Evolutionary conservation across 2,113 vertebrate species (phyloP), one percentile per base, ranked within the genome.

Genomic region (Salvelinus namaycush): DNA sequence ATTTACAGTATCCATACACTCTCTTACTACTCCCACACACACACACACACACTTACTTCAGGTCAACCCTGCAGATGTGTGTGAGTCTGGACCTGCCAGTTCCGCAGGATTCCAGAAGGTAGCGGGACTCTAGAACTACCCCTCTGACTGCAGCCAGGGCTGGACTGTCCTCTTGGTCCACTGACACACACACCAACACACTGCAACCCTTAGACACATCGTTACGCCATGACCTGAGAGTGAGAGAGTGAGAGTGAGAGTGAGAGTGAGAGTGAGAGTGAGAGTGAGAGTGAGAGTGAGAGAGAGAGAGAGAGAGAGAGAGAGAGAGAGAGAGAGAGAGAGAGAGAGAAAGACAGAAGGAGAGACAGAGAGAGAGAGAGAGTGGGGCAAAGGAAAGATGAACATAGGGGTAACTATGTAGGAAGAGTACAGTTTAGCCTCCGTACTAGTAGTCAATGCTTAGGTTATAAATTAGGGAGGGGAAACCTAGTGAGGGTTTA

Each of bases 91-190:
- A 96, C 85, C 95, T 97, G 64, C 94, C 96, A 0, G 91, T 94
- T 34, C 96, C 97, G 49, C 95, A 96, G 0, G 96, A 96, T 77
- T 99, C 98, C 49, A 99, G 95, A 78, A 98, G 84, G 90, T 97
- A 98, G 84, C 97, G 97, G 0, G 94, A 96, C 75, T 98, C 97
- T 88, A 99, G 91, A 64, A 99, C 92, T 0, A 96, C 86, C 0
- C 95, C 96, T 57, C 96, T 91, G 71, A 99, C 96, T 0, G 94
- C 94, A 1, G 95, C 95, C 83, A 93, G 88, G 27, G 92, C 90
- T 22, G 91, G 91, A 81, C 94, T 93, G 66, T 97, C 95, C 2
- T 97, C 96, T 0, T 97, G 96, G 18, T 99, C 97, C 66, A 99
- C 92, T 1, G 98, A 99, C 68, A 92, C 75, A 3, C 96, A 93